Evolutionary conservation across 2,113 vertebrate genomes (phyloP).

Genomic region (Sapajus apella): DNA sequence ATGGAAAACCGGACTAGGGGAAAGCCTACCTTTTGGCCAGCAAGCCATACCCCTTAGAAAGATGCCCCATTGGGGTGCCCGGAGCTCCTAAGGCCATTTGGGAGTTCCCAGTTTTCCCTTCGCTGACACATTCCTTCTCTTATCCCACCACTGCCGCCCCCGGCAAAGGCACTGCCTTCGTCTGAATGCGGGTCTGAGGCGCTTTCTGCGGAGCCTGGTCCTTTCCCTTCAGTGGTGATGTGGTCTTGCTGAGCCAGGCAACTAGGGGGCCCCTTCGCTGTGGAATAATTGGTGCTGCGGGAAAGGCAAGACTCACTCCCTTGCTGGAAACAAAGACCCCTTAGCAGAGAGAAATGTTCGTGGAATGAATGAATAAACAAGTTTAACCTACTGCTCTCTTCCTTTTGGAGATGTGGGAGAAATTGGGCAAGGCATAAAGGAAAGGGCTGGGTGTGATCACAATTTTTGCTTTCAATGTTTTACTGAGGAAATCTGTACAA

Average conservation of each 20-base stretch:
- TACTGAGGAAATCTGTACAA: slow-evolving; percentile 69
- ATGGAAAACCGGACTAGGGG: background rate
- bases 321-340: slow-evolving; percentile 62
- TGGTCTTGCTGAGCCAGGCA: background rate
- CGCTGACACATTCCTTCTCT: background rate
- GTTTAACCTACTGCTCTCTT: slow-evolving; percentile 60
- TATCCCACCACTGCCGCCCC: background rate
- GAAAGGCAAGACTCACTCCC: background rate
- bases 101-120: background rate
- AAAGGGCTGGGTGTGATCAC: slow-evolving; percentile 66
- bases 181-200: background rate
- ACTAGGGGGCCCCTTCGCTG: background rate
- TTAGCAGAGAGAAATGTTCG: slow-evolving; percentile 24
- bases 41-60: background rate
- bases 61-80: fast-evolving
- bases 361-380: slow-evolving; percentile 64
- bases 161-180: background rate
- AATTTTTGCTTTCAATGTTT: slow-evolving; percentile 69
- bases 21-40: background rate
- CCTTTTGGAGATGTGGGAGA: slow-evolving; percentile 65
- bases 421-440: slow-evolving; percentile 57
- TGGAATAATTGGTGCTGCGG: background rate
- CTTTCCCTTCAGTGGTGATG: background rate
- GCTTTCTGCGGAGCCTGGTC: background rate
- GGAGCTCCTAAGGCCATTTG: background rate